phyloP scores from a whole-genome alignment of 2,797 vertebrate species.

The Coendou prehensilis region DNA sequence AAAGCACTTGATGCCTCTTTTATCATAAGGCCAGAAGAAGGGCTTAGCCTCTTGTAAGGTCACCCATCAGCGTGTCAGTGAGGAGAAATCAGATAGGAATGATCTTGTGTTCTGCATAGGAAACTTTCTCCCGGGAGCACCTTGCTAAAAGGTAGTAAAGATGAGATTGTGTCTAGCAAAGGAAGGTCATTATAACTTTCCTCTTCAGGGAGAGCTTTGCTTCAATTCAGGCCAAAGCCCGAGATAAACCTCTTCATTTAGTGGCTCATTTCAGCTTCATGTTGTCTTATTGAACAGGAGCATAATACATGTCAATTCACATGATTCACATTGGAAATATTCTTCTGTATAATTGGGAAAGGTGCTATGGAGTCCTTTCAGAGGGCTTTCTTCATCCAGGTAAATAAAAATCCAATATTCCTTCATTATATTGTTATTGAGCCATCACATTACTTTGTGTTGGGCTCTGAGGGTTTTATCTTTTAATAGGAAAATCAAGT shows the following conservation, averaged over 20 bases:
- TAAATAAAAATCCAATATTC: constrained; percentile 84
- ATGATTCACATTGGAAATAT: constrained; percentile 77
- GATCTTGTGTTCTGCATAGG: constrained; percentile 4
- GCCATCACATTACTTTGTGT: constrained; percentile 57
- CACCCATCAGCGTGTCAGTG: neutral
- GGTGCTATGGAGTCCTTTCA: constrained; percentile 62
- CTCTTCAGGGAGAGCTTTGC: constrained; percentile 14
- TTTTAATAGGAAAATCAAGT: constrained; percentile 79
- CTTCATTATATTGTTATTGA: constrained; percentile 64
- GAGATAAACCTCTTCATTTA: constrained; percentile 70
- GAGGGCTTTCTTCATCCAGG: constrained; percentile 69
- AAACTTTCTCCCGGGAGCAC: neutral
- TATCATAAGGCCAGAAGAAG: neutral
- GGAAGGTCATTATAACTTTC: neutral
- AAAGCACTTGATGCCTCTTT: neutral
- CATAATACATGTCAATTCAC: constrained; percentile 58
- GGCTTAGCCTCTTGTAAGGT: neutral
- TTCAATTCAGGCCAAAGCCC: constrained; percentile 66
- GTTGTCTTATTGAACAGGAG: constrained; percentile 73
- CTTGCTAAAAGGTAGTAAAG: constrained; percentile 39
- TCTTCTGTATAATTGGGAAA: constrained; percentile 70
- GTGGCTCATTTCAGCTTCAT: constrained; percentile 75
- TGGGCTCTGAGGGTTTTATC: constrained; percentile 70
- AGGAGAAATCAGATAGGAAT: neutral
- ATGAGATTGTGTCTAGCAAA: neutral